Evolutionary conservation across 1,140 invertebrate genomes (phyloP).

Genomic region (Rhynchophorus ferrugineus): DNA sequence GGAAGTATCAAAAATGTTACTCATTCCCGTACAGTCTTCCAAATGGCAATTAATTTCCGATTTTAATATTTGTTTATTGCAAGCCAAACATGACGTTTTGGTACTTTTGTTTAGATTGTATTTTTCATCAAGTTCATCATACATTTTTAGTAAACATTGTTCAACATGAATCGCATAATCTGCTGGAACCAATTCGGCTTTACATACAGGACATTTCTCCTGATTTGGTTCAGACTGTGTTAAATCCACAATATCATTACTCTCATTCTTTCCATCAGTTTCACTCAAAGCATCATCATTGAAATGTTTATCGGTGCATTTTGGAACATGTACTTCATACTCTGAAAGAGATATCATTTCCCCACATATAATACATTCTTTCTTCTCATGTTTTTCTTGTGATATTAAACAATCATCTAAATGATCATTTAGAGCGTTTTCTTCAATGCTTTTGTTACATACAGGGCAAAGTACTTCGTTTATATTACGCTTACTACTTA

Average conservation of each 20-base stretch:
- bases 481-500: conserved; percentile 8
- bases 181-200: conserved; percentile 33
- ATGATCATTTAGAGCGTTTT: conserved; percentile 47
- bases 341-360: conserved; percentile 30
- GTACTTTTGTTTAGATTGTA: conserved; percentile 21
- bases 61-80: conserved; percentile 45
- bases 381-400: conserved; percentile 12
- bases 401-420: conserved; percentile 53
- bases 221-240: conserved; percentile 1
- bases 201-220: conserved; percentile 50
- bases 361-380: conserved; percentile 37
- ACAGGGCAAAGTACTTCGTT: conserved; percentile 53
- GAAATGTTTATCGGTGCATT: conserved; percentile 35
- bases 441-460: conserved; percentile 47
- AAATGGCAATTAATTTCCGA: conserved; percentile 52
- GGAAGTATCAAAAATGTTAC: conserved; percentile 27
- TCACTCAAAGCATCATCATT: conserved; percentile 9
- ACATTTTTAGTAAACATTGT: conserved; percentile 45
- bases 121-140: conserved; percentile 38
- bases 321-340: conserved; percentile 42
- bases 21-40: conserved; percentile 47
- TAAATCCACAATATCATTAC: background rate
- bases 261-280: background rate
- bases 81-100: conserved; percentile 50
- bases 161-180: conserved; percentile 50